These are phyloP conservation scores for Lepus oiostolus DNA, from an alignment of 2,797 vertebrate species.

Conservation along the genomic window DNA sequence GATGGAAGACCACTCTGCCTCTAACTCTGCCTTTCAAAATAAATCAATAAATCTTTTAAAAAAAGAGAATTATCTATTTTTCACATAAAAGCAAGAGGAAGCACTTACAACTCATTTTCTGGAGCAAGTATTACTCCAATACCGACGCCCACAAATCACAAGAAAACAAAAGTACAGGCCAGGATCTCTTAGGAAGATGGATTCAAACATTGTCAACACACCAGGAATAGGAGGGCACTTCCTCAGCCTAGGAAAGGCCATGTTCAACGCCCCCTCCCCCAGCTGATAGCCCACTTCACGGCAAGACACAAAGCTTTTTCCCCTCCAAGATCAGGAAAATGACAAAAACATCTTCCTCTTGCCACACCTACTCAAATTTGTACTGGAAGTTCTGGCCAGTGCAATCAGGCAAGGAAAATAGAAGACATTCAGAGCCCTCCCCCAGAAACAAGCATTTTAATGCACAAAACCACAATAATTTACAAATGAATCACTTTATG, in stretches of 20 bases:
- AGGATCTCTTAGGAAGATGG: not conserved
- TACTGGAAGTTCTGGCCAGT: not conserved
- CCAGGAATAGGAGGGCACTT: not conserved
- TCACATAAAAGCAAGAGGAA: not conserved
- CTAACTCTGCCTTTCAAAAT: no score
- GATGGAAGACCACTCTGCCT: no score
- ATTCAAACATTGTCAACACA: not conserved
- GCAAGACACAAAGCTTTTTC: not conserved
- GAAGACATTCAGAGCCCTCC: not conserved
- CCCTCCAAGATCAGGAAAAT: not conserved
- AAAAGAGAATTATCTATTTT: not conserved
- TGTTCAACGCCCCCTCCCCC: not conserved
- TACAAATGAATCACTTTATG: conserved; percentile 67
- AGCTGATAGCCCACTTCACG: not conserved
- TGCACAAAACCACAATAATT: conserved; percentile 81
- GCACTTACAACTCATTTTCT: not conserved
- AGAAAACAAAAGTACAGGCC: not conserved
- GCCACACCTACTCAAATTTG: not conserved
- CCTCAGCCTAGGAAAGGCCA: not conserved
- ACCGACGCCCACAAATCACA: not conserved
- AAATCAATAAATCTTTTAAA: not conserved
- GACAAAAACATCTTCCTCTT: not conserved
- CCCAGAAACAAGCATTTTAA: conserved; percentile 74
- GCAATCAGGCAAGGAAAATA: not conserved
- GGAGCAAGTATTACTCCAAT: not conserved